Conservation (phyloP, 2,113 vertebrate genomes). For the Eretmochelys imbricata region DNA sequence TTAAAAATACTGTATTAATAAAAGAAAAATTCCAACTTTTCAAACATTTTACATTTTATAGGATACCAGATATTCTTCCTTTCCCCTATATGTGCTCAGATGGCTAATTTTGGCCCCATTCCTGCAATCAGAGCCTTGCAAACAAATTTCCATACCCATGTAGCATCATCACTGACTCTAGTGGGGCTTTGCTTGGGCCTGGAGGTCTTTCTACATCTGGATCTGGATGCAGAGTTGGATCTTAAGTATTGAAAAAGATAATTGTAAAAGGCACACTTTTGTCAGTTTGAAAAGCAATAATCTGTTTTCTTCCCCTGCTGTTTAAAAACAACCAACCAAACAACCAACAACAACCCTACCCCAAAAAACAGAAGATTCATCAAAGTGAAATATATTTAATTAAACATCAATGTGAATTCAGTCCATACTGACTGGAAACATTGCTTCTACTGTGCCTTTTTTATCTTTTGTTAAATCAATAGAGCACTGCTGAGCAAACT, state of each 20-base stretch:
- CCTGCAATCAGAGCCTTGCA: neutral
- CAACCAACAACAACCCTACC: no score
- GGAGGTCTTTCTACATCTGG: neutral
- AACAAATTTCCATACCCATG: neutral
- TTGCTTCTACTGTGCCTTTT: neutral
- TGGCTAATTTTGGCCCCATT: neutral
- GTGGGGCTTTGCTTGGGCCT: neutral
- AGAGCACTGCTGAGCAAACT: neutral
- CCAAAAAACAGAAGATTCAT: fast-evolving
- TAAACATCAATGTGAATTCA: neutral
- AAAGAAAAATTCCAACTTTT: neutral
- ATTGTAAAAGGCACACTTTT: neutral
- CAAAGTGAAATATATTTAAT: neutral
- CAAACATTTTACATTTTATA: neutral
- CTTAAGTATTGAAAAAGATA: neutral
- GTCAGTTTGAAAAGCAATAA: neutral
- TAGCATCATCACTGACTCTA: neutral
- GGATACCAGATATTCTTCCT: neutral
- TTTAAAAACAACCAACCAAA: no score
- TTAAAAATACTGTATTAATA: neutral
- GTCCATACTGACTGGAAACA: neutral
- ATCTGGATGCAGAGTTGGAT: neutral
- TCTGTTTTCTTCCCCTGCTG: neutral
- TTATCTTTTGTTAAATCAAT: neutral
- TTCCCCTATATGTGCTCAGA: neutral